Conservation (phyloP, 2,113 vertebrate species). For the Probosciger aterrimus region DNA sequence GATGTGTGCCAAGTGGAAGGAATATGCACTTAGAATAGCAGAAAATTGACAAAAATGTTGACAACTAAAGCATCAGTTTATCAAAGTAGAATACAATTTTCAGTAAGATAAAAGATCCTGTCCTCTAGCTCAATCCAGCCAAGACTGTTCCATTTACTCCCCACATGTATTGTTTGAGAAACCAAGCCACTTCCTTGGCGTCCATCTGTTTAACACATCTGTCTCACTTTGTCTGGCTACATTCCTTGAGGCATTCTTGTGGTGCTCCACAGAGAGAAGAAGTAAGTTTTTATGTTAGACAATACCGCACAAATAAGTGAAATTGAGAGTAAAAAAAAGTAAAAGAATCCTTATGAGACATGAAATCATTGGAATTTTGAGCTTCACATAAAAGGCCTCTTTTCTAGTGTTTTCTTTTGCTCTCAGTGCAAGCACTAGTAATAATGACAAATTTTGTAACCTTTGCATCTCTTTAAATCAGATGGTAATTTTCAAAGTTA, state of each 20-base stretch:
- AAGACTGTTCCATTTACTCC: neutral
- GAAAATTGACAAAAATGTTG: neutral
- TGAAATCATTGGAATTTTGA: neutral
- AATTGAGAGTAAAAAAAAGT: neutral
- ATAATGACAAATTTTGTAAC: neutral
- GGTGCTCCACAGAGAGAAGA: constrained; percentile 6
- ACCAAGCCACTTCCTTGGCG: neutral
- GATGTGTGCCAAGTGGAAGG: neutral
- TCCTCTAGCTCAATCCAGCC: neutral
- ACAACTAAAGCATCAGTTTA: neutral
- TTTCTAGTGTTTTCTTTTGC: neutral
- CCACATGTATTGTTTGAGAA: neutral
- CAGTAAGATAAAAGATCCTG: neutral
- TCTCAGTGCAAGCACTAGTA: neutral
- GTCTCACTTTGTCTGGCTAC: neutral
- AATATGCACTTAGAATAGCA: neutral
- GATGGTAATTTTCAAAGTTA: neutral
- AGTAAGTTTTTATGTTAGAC: neutral
- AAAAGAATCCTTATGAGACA: neutral
- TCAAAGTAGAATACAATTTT: neutral
- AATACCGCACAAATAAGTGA: neutral
- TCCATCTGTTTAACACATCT: constrained; percentile 22
- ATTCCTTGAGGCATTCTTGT: neutral
- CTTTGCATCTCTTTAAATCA: neutral
- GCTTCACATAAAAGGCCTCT: neutral